A percentile compares a stretch with the other conserved stretches of the same genome.
phyloP scores from a whole-genome alignment of 2,113 vertebrate genomes.

The Sinosuthora webbiana region DNA sequence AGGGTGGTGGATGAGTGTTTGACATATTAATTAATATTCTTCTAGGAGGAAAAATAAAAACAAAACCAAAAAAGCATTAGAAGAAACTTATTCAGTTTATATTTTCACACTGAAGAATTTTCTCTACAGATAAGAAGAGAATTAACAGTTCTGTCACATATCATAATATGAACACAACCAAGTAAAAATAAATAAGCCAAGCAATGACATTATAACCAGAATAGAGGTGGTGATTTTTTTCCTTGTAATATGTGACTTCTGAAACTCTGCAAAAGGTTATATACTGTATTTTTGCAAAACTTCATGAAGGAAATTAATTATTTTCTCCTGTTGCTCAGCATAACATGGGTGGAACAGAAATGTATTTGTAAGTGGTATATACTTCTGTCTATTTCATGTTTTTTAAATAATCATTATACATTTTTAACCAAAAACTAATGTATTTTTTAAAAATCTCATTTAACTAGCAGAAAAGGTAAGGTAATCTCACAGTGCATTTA shows the following conservation, averaged over 20 bases:
- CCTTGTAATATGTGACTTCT: background rate
- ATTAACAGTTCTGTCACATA: background rate
- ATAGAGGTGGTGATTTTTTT: background rate
- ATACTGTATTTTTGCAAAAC: background rate
- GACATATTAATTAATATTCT: background rate
- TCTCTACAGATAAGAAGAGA: background rate
- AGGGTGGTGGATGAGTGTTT: background rate
- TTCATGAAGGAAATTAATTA: background rate
- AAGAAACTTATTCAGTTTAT: background rate
- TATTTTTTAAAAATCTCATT: background rate
- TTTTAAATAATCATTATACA: background rate
- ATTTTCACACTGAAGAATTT: background rate
- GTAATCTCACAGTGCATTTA: slow-evolving; percentile 23
- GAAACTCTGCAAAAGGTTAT: background rate
- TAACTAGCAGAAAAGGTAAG: slow-evolving; percentile 40
- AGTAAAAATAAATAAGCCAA: background rate
- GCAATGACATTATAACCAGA: background rate
- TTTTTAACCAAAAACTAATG: background rate
- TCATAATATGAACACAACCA: background rate
- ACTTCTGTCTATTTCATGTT: background rate
- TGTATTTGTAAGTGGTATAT: background rate
- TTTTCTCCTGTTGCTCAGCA: background rate
- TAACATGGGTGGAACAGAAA: background rate
- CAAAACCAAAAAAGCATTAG: background rate
- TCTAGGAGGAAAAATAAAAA: background rate